These are phyloP conservation scores for Oxyura jamaicensis DNA, from an alignment of 2,113 vertebrate species.

Conservation along the genomic window DNA sequence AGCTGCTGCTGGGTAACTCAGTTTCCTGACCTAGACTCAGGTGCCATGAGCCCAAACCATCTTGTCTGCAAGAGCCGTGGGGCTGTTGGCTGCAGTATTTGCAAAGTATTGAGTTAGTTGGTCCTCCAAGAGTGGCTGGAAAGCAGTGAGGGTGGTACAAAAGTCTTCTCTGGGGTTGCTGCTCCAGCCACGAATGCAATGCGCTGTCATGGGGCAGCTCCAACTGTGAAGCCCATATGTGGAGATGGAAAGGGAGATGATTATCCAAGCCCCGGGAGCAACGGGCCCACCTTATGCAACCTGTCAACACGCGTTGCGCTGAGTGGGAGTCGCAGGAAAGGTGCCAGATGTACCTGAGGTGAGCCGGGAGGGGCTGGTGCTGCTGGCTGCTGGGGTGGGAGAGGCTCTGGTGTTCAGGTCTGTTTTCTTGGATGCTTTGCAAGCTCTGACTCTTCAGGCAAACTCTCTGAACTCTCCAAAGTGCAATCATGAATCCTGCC, in stretches of 20 bases:
- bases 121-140: background rate
- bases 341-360: fast-evolving
- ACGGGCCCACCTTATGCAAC: background rate
- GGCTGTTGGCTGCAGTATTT: background rate
- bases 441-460: background rate
- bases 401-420: background rate
- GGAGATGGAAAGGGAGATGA: background rate
- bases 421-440: fast-evolving
- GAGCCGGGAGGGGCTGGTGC: fast-evolving
- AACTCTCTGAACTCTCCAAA: background rate
- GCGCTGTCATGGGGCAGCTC: fast-evolving
- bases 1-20: background rate
- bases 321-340: background rate
- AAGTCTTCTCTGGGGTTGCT: background rate
- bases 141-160: fast-evolving
- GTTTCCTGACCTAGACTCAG: background rate
- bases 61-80: background rate
- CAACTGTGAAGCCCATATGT: fast-evolving
- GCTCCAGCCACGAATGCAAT: fast-evolving
- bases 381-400: background rate
- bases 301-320: background rate
- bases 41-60: background rate
- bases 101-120: background rate
- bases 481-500: fast-evolving
- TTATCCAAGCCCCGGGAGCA: background rate